phyloP scores from a whole-genome alignment of 2,113 vertebrate genomes.

The Panthera tigris region DNA sequence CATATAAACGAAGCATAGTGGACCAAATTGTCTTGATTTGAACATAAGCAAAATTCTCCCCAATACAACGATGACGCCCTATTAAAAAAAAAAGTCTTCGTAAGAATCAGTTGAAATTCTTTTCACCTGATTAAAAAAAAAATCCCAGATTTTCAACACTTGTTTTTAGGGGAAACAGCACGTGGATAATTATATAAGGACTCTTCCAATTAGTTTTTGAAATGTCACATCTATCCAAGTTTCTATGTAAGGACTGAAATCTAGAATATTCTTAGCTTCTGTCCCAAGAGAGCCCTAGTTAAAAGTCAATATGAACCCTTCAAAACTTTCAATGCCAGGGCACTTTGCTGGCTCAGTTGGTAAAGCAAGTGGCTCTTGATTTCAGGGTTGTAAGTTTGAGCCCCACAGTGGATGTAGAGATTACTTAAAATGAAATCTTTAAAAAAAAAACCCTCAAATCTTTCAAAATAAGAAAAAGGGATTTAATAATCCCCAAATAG shows the following conservation, averaged over 20 bases:
- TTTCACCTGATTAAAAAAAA: background rate
- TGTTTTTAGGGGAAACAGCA: background rate
- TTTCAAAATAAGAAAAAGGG: background rate
- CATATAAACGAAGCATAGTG: constrained; percentile 92
- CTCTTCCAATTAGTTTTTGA: constrained; percentile 4
- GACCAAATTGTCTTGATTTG: constrained; percentile 99
- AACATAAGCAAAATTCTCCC: constrained; percentile 98
- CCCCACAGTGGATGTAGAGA: background rate
- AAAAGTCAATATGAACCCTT: background rate
- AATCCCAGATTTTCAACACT: background rate
- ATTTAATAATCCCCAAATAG: constrained; percentile 25
- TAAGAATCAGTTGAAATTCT: constrained; percentile 15
- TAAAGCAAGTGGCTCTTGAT: background rate
- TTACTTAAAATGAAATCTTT: background rate
- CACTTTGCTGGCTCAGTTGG: background rate
- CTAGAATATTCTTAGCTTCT: background rate
- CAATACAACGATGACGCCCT: constrained; percentile 99
- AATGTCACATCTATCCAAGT: background rate
- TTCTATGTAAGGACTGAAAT: background rate
- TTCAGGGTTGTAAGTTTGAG: background rate
- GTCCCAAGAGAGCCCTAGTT: background rate
- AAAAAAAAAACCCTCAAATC: background rate
- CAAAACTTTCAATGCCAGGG: constrained; percentile 9
- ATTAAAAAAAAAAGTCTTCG: background rate
- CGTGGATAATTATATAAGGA: background rate